Base-by-base conservation (phyloP, 2,797 vertebrate genomes). In the Orestias chungarensis region DNA sequence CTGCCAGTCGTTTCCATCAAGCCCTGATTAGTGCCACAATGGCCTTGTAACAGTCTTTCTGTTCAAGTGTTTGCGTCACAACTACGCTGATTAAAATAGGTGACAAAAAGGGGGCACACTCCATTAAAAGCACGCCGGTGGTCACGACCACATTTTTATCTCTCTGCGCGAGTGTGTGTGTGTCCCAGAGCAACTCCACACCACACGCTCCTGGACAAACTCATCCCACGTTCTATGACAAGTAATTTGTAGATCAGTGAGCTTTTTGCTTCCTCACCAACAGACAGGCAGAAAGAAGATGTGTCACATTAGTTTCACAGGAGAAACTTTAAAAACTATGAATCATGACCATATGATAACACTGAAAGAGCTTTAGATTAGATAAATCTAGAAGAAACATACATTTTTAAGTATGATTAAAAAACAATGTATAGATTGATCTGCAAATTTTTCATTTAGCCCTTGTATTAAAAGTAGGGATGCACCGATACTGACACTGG, bases 31-130 rank as follows among this genome's bases (percentile, higher is more conserved):
- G 77, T 70, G 67, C 59, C 42, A 57, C 64, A 57, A 43, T 44
- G 68, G 75, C 64, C 38, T 68, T 1, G 43, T 7, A 52, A 66
- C 62, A 42, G 46, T 52, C 59, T 68, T 50, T 69, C 17, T 27
- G 70, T 50, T 52, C 31, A 42, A 55, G 71, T 54, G 57, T 65
- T 27, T 68, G 55, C 42, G 66, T 82, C 31, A 68, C 71, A 61
- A 87, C 66, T 62, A 54, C 64, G 43, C 49, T 77, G 68, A 73
- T 18, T 83, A 73, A 82, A 79, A 79, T 50, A 70, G 79, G 75
- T 66, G 68, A 66, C 71, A 70, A 83, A 83, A 40, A 38, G 43
- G 3, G 70, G 61, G 49, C 65, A 79, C 52, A 55, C 62, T 81
- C 69, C 23, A 66, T 70, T n/a, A 71, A 83, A 77, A 71, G 80